phyloP scores from a whole-genome alignment of 1,140 invertebrate genomes.

The Hycleus cichorii region DNA sequence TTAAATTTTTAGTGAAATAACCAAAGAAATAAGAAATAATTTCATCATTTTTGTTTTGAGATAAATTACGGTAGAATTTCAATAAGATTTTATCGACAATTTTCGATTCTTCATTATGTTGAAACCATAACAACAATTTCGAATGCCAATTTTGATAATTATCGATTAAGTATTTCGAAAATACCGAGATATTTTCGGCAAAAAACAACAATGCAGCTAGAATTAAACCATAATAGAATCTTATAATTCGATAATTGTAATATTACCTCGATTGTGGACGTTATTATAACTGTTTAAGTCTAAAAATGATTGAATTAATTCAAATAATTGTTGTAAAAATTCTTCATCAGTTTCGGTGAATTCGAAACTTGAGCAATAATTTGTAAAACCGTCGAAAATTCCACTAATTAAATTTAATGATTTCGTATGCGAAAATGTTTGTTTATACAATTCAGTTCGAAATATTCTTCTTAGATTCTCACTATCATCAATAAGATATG shows the following conservation, averaged over 20 bases:
- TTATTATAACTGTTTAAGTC: background rate
- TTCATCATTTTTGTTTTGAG: slow-evolving; percentile 17
- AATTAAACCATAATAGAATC: slow-evolving; percentile 10
- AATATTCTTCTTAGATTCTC: slow-evolving; percentile 16
- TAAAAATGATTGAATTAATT: background rate
- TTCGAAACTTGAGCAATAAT: slow-evolving; percentile 21
- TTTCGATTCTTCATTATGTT: slow-evolving; percentile 23
- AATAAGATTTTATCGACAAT: slow-evolving; percentile 30
- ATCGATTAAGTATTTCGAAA: slow-evolving; percentile 18
- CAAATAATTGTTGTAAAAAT: slow-evolving; percentile 3
- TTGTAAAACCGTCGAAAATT: slow-evolving; percentile 21
- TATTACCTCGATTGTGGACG: background rate
- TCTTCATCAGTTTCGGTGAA: slow-evolving; percentile 8
- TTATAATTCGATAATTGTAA: background rate
- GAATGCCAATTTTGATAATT: slow-evolving; percentile 28
- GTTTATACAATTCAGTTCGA: slow-evolving; percentile 16
- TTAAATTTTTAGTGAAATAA: slow-evolving; percentile 28
- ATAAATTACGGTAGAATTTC: slow-evolving; percentile 36
- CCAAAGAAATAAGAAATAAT: slow-evolving; percentile 26
- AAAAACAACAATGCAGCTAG: slow-evolving; percentile 28
- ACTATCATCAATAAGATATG: slow-evolving; percentile 14
- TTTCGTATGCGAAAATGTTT: slow-evolving; percentile 9
- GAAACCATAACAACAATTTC: slow-evolving; percentile 21
- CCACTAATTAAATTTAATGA: slow-evolving; percentile 19
- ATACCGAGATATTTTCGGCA: slow-evolving; percentile 21